Evolutionary conservation across 2,888 invertebrate genomes (phyloP), one percentile per base, ranked within the genome.

Genomic region (Nomada flava): DNA sequence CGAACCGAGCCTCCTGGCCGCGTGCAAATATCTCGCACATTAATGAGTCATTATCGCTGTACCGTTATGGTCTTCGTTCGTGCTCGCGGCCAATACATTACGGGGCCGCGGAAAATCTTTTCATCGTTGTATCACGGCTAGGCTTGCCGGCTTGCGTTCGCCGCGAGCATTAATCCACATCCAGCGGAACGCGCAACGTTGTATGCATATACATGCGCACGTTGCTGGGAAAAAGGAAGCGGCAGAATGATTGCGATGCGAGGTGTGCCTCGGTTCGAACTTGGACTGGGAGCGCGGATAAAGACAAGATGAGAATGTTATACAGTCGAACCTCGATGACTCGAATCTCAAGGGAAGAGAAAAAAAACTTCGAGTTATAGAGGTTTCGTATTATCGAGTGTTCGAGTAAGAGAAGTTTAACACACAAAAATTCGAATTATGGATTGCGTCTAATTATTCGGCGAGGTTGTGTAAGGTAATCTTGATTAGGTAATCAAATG

Each of bases 1-100:
- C 71, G 75, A 82, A 71, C 79, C 75, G 78, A 67, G 70, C 65
- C 64, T 57, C 68, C 76, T 65, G 65, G 70, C 64, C 67, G 75
- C 80, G 82, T 77, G 84, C 89, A 84, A 89, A 87, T 89, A 87
- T 87, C 88, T 85, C 86, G 86, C 77, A 83, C 85, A 89, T 88
- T 88, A 88, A 88, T 88, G 89, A 88, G 77, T 89, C 86, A 88
- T 88, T 89, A 88, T 88, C 88, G 88, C 79, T 47, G 76, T 81
- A 76, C 88, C 89, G 89, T 89, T 88, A 88, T 82, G 85, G 80
- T 87, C 70, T 82, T 88, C 71, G 83, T 88, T 72, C 89, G 88
- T 87, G 88, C 84, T 84, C 65, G 65, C 77, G 26, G 82, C 76
- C 87, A 74, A 85, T 85, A 85, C 77, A 79, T 88, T 88, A 89